Conservation (phyloP, 2,888 invertebrate genomes). For the Heliconius ismenius region DNA sequence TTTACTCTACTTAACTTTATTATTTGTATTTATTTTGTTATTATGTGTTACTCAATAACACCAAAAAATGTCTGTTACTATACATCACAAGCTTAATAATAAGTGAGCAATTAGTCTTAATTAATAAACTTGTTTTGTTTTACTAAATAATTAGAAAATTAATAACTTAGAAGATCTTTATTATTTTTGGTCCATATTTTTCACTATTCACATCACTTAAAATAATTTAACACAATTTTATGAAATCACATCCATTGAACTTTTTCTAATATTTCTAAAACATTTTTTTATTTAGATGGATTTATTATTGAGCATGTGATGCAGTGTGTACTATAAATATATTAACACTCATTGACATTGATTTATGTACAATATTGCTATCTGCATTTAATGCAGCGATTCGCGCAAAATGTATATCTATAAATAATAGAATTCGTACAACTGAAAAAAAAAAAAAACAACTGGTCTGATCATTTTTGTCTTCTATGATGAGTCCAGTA, state of each 20-base stretch:
- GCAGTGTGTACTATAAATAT: not conserved
- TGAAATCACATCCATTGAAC: not conserved
- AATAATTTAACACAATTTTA: constrained; percentile 2
- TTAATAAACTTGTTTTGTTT: not conserved
- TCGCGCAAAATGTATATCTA: constrained; percentile 15
- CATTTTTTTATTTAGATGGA: not conserved
- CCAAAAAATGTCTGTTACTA: not conserved
- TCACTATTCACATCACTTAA: no score
- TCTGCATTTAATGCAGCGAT: constrained; percentile 4
- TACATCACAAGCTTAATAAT: constrained; percentile 16
- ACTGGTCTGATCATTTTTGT: constrained; percentile 22
- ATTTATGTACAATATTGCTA: constrained; percentile 16
- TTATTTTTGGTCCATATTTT: no score
- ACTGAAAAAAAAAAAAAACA: not conserved
- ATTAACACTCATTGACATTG: not conserved
- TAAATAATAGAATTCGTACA: not conserved
- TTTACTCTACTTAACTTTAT: constrained; percentile 4
- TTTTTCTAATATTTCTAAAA: not conserved
- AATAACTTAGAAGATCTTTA: not conserved
- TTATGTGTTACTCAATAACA: constrained; percentile 3
- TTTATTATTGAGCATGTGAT: constrained; percentile 1
- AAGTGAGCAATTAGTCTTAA: not conserved
- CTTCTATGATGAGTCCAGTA: constrained; percentile 13
- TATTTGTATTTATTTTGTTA: constrained; percentile 1
- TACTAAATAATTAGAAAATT: not conserved